phyloP scores from a whole-genome alignment of 2,888 invertebrate species.

The Tinea pellionella region DNA sequence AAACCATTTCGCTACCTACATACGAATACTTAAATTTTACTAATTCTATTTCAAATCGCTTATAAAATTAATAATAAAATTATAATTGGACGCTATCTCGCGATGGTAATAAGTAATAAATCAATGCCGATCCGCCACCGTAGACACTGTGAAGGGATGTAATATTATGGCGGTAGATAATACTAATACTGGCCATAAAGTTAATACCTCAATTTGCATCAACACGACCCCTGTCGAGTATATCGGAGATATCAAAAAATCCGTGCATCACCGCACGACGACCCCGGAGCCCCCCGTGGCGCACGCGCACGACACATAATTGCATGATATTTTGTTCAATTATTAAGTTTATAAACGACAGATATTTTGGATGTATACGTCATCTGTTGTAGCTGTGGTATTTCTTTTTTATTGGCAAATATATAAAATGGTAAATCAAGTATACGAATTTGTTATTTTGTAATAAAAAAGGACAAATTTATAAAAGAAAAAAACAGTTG shows the following conservation, averaged over 20 bases:
- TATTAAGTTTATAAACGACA: conserved; percentile 47
- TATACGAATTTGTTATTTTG: too few relatives aligned
- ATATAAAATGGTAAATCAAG: too few relatives aligned
- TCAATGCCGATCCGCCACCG: background rate
- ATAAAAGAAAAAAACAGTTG: too few relatives aligned
- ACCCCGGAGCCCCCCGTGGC: conserved; percentile 31
- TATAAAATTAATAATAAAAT: background rate
- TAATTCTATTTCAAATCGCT: too few relatives aligned
- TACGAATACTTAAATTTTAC: too few relatives aligned
- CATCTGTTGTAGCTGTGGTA: conserved; percentile 38
- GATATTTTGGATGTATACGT: conserved; percentile 46
- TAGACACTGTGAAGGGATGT: conserved; percentile 9
- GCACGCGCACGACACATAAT: conserved; percentile 49
- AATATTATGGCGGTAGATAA: conserved; percentile 29
- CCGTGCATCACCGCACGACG: conserved; percentile 17
- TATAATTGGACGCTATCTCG: background rate
- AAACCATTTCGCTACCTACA: background rate
- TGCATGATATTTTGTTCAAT: conserved; percentile 43
- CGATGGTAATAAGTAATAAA: background rate
- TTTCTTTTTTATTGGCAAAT: background rate
- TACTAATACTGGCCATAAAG: conserved; percentile 43
- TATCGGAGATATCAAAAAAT: conserved; percentile 15
- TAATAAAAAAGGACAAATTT: too few relatives aligned
- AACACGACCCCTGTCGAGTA: conserved; percentile 27
- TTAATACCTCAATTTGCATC: conserved; percentile 54